Evolutionary conservation across 2,888 invertebrate species (phyloP).

Genomic region (Tenodera sinensis): DNA sequence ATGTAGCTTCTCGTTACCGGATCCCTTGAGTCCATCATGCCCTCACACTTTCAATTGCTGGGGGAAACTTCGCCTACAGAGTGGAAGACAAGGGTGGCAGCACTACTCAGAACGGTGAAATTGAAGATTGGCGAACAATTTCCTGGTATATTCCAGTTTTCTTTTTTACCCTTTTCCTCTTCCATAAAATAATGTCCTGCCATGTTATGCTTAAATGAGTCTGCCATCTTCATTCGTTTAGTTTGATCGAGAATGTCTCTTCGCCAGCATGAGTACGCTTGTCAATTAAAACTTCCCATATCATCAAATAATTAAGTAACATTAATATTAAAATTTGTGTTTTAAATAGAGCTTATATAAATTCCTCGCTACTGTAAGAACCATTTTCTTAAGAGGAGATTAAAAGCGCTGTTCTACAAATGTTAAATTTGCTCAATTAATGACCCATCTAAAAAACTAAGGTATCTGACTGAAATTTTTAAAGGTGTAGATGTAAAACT

Average conservation of each 20-base stretch:
- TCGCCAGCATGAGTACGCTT: no score
- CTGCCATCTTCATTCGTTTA: background rate
- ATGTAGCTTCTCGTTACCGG: background rate
- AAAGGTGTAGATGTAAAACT: no score
- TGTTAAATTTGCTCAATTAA: no score
- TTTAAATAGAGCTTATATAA: no score
- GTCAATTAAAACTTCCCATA: no score
- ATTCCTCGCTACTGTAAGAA: no score
- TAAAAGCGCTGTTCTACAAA: no score
- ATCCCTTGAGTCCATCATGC: background rate
- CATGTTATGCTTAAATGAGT: background rate
- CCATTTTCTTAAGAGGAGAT: no score
- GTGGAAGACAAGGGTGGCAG: background rate
- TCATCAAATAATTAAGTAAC: no score
- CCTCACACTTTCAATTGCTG: background rate
- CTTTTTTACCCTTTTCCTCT: background rate
- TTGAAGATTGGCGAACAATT: background rate
- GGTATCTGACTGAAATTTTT: no score
- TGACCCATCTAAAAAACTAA: no score
- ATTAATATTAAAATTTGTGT: no score
- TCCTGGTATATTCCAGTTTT: background rate
- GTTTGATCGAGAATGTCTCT: background rate
- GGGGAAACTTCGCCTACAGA: background rate
- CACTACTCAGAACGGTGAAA: background rate
- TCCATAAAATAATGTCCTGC: background rate